A percentile compares a stretch with the other conserved stretches of the same genome.
Conservation (phyloP, 2,113 vertebrate genomes). For the Ploceus nigricollis region DNA sequence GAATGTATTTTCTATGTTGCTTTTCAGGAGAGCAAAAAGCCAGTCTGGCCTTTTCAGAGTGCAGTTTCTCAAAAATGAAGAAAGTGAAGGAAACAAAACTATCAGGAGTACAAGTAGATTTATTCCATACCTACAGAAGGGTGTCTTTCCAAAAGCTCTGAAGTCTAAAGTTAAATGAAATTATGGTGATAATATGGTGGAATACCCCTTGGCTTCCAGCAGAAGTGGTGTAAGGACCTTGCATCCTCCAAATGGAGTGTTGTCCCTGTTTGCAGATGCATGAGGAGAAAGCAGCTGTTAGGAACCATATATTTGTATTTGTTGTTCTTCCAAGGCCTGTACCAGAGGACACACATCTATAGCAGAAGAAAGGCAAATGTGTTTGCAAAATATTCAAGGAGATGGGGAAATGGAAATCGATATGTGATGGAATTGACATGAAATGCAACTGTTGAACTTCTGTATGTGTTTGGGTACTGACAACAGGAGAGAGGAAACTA, state of each 20-base stretch:
- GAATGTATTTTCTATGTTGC: fast-evolving
- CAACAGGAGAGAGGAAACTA: neutral
- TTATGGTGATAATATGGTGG: neutral
- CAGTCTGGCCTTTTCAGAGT: neutral
- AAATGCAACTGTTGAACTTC: neutral
- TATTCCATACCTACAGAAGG: neutral
- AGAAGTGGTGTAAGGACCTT: neutral
- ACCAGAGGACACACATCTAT: neutral
- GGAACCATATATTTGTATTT: neutral
- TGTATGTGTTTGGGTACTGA: neutral
- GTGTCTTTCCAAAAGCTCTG: neutral
- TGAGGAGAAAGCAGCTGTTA: neutral
- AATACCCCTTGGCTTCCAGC: neutral
- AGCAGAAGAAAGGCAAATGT: neutral
- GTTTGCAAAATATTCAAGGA: neutral
- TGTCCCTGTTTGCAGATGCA: neutral
- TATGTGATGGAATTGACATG: neutral
- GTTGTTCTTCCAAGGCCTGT: neutral
- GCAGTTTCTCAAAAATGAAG: neutral
- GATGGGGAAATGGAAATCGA: neutral
- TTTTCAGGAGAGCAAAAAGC: neutral
- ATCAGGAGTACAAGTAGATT: neutral
- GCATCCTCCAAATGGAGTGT: neutral
- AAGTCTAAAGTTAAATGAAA: neutral
- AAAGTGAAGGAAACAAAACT: neutral